Conservation (phyloP, 2,113 vertebrate genomes). For the Lucifuga dentata region DNA sequence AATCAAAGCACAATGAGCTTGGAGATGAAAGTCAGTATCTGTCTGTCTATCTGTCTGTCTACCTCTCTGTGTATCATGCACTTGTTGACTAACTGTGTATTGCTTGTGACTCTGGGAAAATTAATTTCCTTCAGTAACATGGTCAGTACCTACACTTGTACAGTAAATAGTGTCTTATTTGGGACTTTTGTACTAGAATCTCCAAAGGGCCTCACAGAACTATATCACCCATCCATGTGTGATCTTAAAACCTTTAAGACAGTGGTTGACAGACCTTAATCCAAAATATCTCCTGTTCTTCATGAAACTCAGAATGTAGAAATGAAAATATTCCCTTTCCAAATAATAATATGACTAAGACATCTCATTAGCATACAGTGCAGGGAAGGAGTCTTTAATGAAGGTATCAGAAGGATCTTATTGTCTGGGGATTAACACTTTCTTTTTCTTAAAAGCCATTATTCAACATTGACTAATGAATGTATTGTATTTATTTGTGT, state of each 20-base stretch:
- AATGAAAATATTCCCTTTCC: constrained; percentile 76
- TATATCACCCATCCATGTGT: not conserved
- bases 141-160: too few relatives aligned
- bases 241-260: constrained; percentile 25
- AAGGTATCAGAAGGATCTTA: constrained; percentile 84
- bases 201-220: not conserved
- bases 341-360: constrained; percentile 83
- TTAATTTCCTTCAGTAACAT: too few relatives aligned
- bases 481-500: constrained; percentile 84
- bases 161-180: too few relatives aligned
- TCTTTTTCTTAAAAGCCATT: constrained; percentile 84
- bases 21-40: not conserved
- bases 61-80: not conserved
- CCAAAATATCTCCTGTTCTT: constrained; percentile 48
- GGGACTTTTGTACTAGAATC: too few relatives aligned
- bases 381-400: constrained; percentile 81
- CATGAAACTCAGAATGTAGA: constrained; percentile 63
- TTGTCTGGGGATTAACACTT: constrained; percentile 82
- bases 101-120: not conserved
- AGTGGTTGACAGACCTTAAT: constrained; percentile 26
- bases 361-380: constrained; percentile 83
- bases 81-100: not conserved
- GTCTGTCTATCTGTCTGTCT: constrained; percentile 13
- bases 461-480: constrained; percentile 85
- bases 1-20: constrained; percentile 16